Evolutionary conservation across 1,140 invertebrate genomes (phyloP).

Genomic region (Chlorops oryzae): DNA sequence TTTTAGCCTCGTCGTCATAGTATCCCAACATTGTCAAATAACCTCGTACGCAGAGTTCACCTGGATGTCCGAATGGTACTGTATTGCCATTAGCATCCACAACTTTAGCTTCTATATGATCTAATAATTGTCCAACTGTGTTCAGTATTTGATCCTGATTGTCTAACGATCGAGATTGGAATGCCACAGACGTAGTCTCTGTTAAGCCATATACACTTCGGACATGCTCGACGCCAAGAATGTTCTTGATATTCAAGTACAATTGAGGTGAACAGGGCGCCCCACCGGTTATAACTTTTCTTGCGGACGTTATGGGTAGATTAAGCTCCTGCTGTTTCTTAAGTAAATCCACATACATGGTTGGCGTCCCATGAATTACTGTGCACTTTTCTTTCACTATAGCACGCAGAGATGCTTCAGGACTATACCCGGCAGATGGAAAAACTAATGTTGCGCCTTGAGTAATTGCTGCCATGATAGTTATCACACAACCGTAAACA

Average conservation of each 20-base stretch:
- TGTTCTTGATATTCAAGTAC: constrained; percentile 57
- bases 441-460: constrained; percentile 67
- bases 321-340: constrained; percentile 51
- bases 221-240: constrained; percentile 50
- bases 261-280: constrained; percentile 69
- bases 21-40: constrained; percentile 83
- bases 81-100: constrained; percentile 64
- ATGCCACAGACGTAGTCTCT: constrained; percentile 72
- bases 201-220: constrained; percentile 81
- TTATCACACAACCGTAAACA: constrained; percentile 70
- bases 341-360: constrained; percentile 90
- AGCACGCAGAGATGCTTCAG: constrained; percentile 59
- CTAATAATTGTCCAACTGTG: constrained; percentile 71
- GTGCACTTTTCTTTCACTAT: constrained; percentile 70
- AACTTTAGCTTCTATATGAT: constrained; percentile 75
- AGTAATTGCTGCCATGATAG: constrained; percentile 59
- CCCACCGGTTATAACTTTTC: constrained; percentile 66
- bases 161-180: constrained; percentile 63
- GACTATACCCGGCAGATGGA: constrained; percentile 63
- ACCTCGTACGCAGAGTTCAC: constrained; percentile 78
- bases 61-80: constrained; percentile 68
- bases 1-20: constrained; percentile 77
- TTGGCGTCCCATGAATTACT: constrained; percentile 84
- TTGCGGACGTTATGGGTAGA: constrained; percentile 49
- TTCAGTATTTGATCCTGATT: constrained; percentile 58